Evolutionary conservation across 2,888 invertebrate genomes (phyloP), one percentile per base, ranked within the genome.

Genomic region (Athripsodes cinereus): DNA sequence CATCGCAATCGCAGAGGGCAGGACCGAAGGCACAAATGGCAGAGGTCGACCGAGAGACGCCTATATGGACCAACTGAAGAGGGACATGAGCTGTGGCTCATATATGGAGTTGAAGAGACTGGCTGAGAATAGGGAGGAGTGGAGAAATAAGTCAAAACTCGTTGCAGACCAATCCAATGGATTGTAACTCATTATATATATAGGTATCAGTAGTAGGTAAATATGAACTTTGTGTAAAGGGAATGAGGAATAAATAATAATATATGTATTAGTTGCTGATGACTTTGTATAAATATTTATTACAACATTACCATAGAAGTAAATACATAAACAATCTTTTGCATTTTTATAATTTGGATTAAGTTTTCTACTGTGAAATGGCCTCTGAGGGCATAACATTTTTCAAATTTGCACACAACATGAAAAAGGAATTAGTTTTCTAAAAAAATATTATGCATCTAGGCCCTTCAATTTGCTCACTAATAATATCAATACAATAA

Each of bases 281-380:
- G 62, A 62, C 56, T 53, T 59, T 58, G 52, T 61, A 61, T 61
- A 61, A 61, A 61, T 63, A 60, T 63, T 61, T 59, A 61, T 57
- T 63, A 63, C 61, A 61, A 63, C 61, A 63, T 63, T 55, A 60
- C 52, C 59, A 60, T 55, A 62, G 55, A 57, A 59, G 59, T 62
- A 49, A 56, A 51, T 61, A 62, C 56, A 61, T 50, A 52, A 62
- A 59, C 59, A 57, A 58, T 58, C 44, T 54, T 44, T 13, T 44
- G n/a, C 18, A 8, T 10, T 3, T n/a, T 10, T 5, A 20, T 47
- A 20, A 20, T 11, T 20, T 47, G 11, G 19, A 11, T 10, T 47
- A 11, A 26, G n/a, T 50, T 53, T 58, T 46, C 51, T 56, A 35
- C 22, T 44, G 8, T 49, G 22, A 49, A 26, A 40, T 35, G 55